Evolutionary conservation across 2,113 vertebrate species (phyloP), one percentile per base, ranked within the genome.

Genomic region (Jaculus jaculus): DNA sequence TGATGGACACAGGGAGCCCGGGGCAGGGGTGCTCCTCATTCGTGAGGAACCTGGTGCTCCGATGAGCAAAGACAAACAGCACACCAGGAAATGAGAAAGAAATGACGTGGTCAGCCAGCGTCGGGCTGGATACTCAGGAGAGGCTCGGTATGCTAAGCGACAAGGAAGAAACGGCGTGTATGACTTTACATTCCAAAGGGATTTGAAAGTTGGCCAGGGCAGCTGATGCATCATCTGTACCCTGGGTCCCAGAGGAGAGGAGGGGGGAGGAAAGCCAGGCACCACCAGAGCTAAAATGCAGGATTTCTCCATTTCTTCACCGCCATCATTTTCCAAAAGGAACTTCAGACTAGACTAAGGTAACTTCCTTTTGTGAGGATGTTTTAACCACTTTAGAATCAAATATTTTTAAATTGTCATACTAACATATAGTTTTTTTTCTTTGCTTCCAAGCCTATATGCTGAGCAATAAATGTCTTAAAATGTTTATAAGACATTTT

Each of bases 401-500:
- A 89, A 95, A 58, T 54, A n/a, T 93, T 51, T 75, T 92, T 88
- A 88, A 58, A 69, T 77, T 80, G 54, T 87, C 24, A 65, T 74
- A 73, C 58, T 81, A 32, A 65, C n/a, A 8, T 37, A 88, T 73
- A 89, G 54, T 82, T 65, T 61, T 65, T 61, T 42, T 51, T 96
- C 92, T 95, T 72, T 21, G 90, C 87, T 83, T 92, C 47, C 61
- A 95, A 93, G 58, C 90, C 63, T 42, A 88, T 84, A 84, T 90
- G 65, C 42, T 85, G n/a, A 94, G 81, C 47, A 82, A 93, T 90
- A 92, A 63, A 42, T 79, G 39, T 28, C 65, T 90, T 94, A 39
- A 87, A 89, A 81, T 89, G 26, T 95, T 90, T 74, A 42, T 26
- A 92, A 93, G 34, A 84, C 82, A 54, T 28, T 47, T 93, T 78